Conservation (phyloP, 2,113 vertebrate species). For the Columba janthina region DNA sequence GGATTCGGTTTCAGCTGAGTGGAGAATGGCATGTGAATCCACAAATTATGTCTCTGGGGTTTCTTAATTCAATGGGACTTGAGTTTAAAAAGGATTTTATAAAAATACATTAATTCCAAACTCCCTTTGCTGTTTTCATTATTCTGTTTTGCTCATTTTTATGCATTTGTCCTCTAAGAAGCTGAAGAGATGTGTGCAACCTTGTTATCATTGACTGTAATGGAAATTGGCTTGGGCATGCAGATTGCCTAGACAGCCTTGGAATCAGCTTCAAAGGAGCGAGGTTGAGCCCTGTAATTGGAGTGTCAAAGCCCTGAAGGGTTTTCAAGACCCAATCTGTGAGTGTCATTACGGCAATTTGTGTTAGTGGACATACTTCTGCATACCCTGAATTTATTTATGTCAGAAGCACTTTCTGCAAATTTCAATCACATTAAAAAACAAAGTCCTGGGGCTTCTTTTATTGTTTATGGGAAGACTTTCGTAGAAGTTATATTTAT, state of each 20-base stretch:
- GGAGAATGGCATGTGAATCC: neutral
- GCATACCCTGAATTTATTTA: neutral
- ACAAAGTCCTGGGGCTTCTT: neutral
- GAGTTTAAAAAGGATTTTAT: neutral
- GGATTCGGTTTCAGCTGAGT: neutral
- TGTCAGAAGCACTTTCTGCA: neutral
- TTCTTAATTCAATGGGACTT: neutral
- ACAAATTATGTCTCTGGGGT: neutral
- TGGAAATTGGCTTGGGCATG: neutral
- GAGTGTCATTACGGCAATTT: neutral
- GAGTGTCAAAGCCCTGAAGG: neutral
- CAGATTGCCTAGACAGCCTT: neutral
- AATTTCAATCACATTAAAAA: neutral
- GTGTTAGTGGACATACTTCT: neutral
- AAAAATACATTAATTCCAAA: neutral
- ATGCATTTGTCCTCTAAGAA: constrained; percentile 4
- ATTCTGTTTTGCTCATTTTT: constrained; percentile 14
- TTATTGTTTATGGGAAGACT: neutral
- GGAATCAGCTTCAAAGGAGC: constrained; percentile 9
- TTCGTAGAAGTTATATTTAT: neutral
- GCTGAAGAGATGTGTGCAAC: neutral
- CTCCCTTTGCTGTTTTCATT: constrained; percentile 6
- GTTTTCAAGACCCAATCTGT: neutral
- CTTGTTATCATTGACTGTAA: neutral
- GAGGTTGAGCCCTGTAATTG: neutral